Percentiles rank a stretch among this genome's conserved stretches.
Evolutionary conservation across 2,888 invertebrate species (phyloP).

Genomic region (Ochropleura plecta): DNA sequence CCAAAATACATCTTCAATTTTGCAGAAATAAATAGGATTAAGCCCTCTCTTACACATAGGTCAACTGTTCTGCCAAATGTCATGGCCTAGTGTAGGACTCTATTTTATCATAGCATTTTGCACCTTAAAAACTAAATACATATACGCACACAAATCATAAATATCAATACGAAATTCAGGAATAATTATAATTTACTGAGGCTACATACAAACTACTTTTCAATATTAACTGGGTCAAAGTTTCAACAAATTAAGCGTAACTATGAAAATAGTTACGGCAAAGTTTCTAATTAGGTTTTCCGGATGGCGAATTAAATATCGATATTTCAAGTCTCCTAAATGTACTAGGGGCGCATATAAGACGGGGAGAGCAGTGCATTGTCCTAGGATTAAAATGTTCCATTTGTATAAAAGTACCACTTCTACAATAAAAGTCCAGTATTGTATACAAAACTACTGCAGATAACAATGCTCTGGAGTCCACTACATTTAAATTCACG

Average conservation of each 20-base stretch:
- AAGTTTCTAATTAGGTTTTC: slow-evolving; percentile 18
- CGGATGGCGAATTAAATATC: not conserved
- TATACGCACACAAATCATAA: too few relatives aligned
- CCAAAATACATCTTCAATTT: too few relatives aligned
- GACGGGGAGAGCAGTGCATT: not conserved
- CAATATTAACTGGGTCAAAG: not conserved
- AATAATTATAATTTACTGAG: too few relatives aligned
- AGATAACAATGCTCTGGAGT: slow-evolving; percentile 37
- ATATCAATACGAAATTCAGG: not conserved
- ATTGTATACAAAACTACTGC: not conserved
- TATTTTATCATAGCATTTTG: too few relatives aligned
- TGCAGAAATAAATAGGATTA: too few relatives aligned
- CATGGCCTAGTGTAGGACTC: too few relatives aligned
- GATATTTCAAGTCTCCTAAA: not conserved
- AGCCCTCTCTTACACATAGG: too few relatives aligned
- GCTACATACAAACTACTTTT: not conserved
- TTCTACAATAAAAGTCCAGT: not conserved
- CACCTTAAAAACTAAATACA: too few relatives aligned
- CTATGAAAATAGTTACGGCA: not conserved
- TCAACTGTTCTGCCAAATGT: too few relatives aligned
- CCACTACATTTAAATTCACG: slow-evolving; percentile 47
- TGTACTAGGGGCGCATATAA: not conserved
- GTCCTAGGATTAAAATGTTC: slow-evolving; percentile 17
- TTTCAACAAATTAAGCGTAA: slow-evolving; percentile 5
- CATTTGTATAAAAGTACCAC: not conserved